A percentile compares a stretch with the other conserved stretches of the same genome.
phyloP scores from a whole-genome alignment of 2,797 vertebrate genomes.

The Girardinus metallicus region DNA sequence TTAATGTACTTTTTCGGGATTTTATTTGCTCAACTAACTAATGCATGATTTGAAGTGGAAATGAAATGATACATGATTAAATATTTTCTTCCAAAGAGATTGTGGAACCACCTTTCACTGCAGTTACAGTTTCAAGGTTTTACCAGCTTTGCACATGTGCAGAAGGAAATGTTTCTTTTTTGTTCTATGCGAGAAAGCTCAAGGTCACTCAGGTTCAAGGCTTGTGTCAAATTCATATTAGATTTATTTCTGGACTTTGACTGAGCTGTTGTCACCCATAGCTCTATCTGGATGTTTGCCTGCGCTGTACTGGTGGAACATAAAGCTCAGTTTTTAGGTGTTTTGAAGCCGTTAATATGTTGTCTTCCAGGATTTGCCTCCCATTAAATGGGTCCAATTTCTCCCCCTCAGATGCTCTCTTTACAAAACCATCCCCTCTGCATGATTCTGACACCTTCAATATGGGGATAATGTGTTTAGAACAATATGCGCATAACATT shows the following conservation, averaged over 20 bases:
- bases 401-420: too few species aligned
- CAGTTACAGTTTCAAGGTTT: not conserved
- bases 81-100: not conserved
- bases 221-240: not conserved
- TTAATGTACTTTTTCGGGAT: not conserved
- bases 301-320: not conserved
- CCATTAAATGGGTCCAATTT: not conserved
- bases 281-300: not conserved
- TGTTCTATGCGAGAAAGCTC: not conserved
- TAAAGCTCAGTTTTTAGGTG: not conserved
- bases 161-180: not conserved
- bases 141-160: not conserved
- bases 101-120: not conserved
- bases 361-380: not conserved
- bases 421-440: not conserved
- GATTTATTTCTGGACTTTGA: not conserved
- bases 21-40: not conserved
- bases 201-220: not conserved
- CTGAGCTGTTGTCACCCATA: not conserved
- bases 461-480: not conserved
- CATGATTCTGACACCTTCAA: not conserved
- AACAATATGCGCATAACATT: not conserved
- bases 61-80: not conserved
- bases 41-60: not conserved
- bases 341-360: not conserved